Evolutionary conservation across 2,113 vertebrate species (phyloP).

Genomic region (Ploceus nigricollis): DNA sequence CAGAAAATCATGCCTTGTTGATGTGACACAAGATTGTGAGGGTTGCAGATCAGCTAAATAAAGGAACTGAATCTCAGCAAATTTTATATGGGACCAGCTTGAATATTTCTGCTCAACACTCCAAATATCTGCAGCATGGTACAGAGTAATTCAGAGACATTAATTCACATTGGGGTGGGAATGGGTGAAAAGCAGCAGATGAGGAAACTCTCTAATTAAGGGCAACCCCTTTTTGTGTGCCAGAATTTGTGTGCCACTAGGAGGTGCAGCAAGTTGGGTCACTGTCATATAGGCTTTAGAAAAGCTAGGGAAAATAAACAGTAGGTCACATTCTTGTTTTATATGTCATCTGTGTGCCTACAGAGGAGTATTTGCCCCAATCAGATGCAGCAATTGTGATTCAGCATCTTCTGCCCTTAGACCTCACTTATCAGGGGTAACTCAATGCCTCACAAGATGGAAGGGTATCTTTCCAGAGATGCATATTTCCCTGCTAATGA

Average conservation of each 20-base stretch:
- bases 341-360: background rate
- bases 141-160: background rate
- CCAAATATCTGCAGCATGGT: background rate
- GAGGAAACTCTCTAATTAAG: background rate
- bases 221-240: accelerated
- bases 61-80: background rate
- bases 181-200: background rate
- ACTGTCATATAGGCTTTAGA: background rate
- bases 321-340: background rate
- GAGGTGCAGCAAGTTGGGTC: background rate
- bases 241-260: background rate
- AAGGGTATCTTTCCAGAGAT: background rate
- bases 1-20: background rate
- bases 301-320: background rate
- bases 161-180: background rate
- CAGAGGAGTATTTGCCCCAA: background rate
- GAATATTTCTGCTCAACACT: background rate
- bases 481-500: background rate
- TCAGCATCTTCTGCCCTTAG: background rate
- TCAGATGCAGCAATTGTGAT: background rate
- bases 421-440: background rate
- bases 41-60: background rate
- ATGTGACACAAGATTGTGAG: background rate
- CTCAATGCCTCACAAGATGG: background rate
- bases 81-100: background rate